Percentiles rank a stretch among this genome's conserved stretches.
Evolutionary conservation across 2,888 invertebrate genomes (phyloP).

Genomic region (Belgica antarctica): DNA sequence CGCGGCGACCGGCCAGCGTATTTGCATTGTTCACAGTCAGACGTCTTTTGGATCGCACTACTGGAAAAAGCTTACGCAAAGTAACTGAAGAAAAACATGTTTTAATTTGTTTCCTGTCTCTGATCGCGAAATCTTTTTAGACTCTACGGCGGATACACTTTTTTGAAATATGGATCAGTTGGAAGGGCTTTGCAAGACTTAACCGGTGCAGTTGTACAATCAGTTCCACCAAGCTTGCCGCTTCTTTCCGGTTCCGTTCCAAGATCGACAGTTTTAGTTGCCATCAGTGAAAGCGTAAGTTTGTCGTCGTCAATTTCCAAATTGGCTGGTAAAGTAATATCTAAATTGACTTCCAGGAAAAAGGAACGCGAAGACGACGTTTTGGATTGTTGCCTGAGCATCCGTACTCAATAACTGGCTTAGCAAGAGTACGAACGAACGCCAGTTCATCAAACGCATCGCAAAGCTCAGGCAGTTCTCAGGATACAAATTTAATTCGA

Average conservation of each 20-base stretch:
- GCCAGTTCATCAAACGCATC: conserved; percentile 45
- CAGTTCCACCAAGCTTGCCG: conserved; percentile 54
- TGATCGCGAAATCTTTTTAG: conserved; percentile 50
- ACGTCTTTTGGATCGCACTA: conserved; percentile 74
- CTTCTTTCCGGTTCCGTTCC: conserved; percentile 67
- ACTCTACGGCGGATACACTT: conserved; percentile 69
- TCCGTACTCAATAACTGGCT: conserved; percentile 69
- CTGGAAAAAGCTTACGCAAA: conserved; percentile 81
- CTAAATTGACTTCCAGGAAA: conserved; percentile 45
- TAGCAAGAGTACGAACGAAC: conserved; percentile 63
- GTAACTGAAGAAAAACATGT: conserved; percentile 58
- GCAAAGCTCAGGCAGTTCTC: conserved; percentile 49
- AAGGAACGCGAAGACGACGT: conserved; percentile 56
- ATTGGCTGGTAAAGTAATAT: conserved; percentile 2
- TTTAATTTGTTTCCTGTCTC: not conserved
- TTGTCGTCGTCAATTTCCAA: conserved; percentile 2
- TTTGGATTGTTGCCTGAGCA: conserved; percentile 67
- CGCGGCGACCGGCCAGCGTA: conserved; percentile 64
- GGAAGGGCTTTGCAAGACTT: conserved; percentile 71
- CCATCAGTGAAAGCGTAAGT: conserved; percentile 57
- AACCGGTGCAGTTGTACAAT: conserved; percentile 73
- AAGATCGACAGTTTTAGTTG: conserved; percentile 67
- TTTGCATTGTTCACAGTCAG: conserved; percentile 56
- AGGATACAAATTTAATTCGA: conserved; percentile 62
- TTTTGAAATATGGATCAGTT: conserved; percentile 62